Conservation (phyloP, 2,888 invertebrate genomes). For the Sminthurinus aureus region DNA sequence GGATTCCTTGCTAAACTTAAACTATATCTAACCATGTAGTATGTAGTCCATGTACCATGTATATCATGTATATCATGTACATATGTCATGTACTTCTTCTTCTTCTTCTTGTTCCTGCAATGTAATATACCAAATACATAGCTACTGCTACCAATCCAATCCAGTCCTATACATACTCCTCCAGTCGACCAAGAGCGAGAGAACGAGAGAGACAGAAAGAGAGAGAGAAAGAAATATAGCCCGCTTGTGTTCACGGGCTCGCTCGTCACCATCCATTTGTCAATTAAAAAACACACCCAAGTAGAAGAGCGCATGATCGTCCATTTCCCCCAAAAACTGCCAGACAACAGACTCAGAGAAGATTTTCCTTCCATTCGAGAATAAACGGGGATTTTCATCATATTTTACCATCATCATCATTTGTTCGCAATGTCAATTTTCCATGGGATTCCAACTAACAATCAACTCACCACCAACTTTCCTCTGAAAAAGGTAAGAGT, state of each 20-base stretch:
- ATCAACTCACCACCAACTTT: background rate
- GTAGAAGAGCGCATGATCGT: background rate
- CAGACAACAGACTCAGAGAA: background rate
- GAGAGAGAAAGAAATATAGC: background rate
- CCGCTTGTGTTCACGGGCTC: background rate
- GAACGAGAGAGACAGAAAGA: background rate
- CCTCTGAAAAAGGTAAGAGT: background rate
- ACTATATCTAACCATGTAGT: too few species aligned
- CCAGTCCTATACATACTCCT: too few species aligned
- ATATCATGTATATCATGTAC: too few species aligned
- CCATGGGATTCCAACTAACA: background rate
- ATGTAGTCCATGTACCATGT: too few species aligned
- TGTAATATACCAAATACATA: too few species aligned
- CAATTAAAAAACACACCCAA: background rate
- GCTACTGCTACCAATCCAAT: too few species aligned
- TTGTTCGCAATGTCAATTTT: slow-evolving; percentile 19
- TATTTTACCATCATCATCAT: slow-evolving; percentile 9
- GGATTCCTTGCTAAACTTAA: too few species aligned
- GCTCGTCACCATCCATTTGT: background rate
- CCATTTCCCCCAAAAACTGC: background rate
- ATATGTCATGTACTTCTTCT: too few species aligned
- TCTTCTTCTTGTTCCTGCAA: too few species aligned
- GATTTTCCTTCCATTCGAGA: background rate
- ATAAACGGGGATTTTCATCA: slow-evolving; percentile 18
- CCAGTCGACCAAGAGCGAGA: too few species aligned